These are phyloP conservation scores for Thermophis baileyi DNA, from an alignment of 2,113 vertebrate species.

Conservation along the genomic window DNA sequence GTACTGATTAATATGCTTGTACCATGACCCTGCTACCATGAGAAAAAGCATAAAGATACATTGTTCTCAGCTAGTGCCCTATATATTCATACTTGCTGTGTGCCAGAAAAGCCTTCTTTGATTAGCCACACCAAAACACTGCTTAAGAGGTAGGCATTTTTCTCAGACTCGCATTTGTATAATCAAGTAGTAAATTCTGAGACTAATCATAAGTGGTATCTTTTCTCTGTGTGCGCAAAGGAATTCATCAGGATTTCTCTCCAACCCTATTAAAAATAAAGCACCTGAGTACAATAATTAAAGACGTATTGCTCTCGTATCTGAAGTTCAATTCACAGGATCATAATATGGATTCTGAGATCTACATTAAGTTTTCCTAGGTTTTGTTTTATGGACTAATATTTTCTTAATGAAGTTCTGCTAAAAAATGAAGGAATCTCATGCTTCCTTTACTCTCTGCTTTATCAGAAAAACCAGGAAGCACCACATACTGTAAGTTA, in stretches of 20 bases:
- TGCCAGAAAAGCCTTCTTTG: constrained; percentile 70
- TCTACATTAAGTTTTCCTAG: neutral
- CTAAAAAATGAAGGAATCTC: neutral
- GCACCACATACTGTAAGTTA: accelerated
- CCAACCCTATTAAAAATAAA: constrained; percentile 39
- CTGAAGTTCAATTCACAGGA: constrained; percentile 4
- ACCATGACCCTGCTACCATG: constrained; percentile 46
- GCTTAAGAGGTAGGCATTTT: constrained; percentile 64
- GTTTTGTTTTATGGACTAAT: neutral
- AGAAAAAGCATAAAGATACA: constrained; percentile 64
- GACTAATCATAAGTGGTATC: constrained; percentile 46
- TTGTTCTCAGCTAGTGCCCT: constrained; percentile 51
- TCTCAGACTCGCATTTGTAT: constrained; percentile 57
- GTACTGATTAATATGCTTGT: constrained; percentile 67
- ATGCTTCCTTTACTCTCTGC: neutral
- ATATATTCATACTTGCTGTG: constrained; percentile 60
- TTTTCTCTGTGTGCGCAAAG: constrained; percentile 24
- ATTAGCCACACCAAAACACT: constrained; percentile 66
- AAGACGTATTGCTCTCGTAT: constrained; percentile 1
- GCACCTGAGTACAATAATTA: neutral
- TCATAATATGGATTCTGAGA: neutral
- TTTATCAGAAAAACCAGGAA: constrained; percentile 7
- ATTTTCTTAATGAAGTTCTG: neutral
- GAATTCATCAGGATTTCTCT: constrained; percentile 40
- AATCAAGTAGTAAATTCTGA: constrained; percentile 69